A percentile compares a stretch with the other conserved stretches of the same genome.
phyloP scores from a whole-genome alignment of 1,140 invertebrate genomes.

The Arctopsyche grandis region DNA sequence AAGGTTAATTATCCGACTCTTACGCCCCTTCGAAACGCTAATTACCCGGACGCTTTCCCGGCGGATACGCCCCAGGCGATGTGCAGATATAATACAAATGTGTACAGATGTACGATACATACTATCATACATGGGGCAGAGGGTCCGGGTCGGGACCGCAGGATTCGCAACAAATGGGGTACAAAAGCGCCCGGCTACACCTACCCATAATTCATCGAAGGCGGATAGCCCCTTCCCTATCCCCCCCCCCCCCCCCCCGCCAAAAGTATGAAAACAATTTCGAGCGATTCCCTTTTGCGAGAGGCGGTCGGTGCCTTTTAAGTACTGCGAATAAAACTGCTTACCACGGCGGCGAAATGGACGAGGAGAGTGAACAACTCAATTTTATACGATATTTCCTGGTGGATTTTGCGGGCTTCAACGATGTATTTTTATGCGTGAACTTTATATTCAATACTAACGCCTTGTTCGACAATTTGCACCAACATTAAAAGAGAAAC shows the following conservation, averaged over 20 bases:
- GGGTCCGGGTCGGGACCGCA: not conserved
- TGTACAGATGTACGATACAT: not conserved
- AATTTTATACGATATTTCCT: too few species aligned
- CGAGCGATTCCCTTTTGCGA: not conserved
- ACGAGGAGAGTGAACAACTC: not conserved
- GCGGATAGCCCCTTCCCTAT: too few species aligned
- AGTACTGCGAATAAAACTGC: not conserved
- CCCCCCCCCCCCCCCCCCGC: too few species aligned
- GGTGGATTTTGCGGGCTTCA: too few species aligned
- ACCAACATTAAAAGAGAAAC: too few species aligned
- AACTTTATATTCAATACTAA: too few species aligned
- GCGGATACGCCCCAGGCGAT: conserved; percentile 2
- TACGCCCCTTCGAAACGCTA: conserved; percentile 43
- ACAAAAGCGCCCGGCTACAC: not conserved
- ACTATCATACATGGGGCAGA: not conserved
- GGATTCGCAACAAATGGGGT: not conserved
- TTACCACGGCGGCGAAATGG: too few species aligned
- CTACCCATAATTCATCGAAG: conserved; percentile 4
- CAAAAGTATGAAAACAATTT: conserved; percentile 21
- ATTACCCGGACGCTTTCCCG: conserved; percentile 40
- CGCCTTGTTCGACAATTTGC: too few species aligned
- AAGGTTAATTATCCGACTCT: conserved; percentile 48
- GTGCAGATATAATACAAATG: not conserved
- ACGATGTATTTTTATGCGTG: too few species aligned
- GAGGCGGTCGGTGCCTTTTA: not conserved